A percentile compares a stretch with the other conserved stretches of the same genome.
Evolutionary conservation across 2,797 vertebrate genomes (phyloP).

Genomic region (Hylomyscus alleni): DNA sequence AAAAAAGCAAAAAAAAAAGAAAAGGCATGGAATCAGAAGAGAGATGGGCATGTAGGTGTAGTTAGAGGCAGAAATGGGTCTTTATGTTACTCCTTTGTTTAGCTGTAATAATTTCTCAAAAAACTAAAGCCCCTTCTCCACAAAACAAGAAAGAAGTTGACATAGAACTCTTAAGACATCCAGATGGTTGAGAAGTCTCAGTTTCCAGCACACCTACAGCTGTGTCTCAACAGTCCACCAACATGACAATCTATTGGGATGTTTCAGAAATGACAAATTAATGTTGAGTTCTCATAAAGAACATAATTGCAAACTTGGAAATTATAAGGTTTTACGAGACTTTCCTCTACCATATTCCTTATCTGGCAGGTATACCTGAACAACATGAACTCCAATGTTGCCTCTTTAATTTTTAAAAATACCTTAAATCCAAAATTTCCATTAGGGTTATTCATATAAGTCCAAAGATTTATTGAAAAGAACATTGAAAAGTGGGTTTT

Average conservation of each 20-base stretch:
- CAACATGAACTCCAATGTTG: not conserved
- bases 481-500: not conserved
- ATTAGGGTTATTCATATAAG: not conserved
- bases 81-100: not conserved
- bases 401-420: not conserved
- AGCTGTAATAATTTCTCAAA: not conserved
- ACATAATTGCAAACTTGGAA: not conserved
- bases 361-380: not conserved
- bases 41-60: too few species aligned
- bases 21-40: not conserved
- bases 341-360: not conserved
- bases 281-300: not conserved
- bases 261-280: not conserved
- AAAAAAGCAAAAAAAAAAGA: fast-evolving
- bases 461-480: not conserved
- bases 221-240: not conserved
- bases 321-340: not conserved
- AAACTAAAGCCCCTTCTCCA: not conserved
- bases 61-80: not conserved
- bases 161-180: not conserved
- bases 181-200: not conserved
- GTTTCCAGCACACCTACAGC: not conserved
- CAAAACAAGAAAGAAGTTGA: not conserved
- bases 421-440: not conserved
- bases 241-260: not conserved